phyloP scores from a whole-genome alignment of 2,888 invertebrate species.

The Lagria hirta region DNA sequence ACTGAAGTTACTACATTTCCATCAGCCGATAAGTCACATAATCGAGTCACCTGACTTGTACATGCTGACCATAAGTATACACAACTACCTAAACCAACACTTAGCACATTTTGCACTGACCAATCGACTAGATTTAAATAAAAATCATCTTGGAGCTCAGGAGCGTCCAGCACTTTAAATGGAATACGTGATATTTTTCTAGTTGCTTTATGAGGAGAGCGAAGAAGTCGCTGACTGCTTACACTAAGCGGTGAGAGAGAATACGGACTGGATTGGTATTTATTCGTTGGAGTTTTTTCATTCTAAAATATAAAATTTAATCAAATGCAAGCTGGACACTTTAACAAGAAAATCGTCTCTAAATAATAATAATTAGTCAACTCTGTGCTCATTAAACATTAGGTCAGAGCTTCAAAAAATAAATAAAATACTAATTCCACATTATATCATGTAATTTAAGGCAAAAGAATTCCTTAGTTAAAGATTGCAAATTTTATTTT shows the following conservation, averaged over 20 bases:
- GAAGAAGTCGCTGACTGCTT: conserved; percentile 89
- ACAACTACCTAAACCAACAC: conserved; percentile 95
- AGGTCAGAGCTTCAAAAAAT: conserved; percentile 2
- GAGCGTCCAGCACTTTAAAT: conserved; percentile 95
- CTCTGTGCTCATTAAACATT: conserved; percentile 3
- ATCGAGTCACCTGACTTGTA: conserved; percentile 94
- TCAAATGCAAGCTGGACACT: not conserved
- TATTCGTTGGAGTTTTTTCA: conserved; percentile 53
- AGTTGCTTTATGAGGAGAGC: conserved; percentile 96
- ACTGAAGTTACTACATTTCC: conserved; percentile 97
- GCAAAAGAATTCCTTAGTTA: no score
- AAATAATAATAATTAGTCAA: no score
- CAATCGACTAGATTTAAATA: conserved; percentile 98
- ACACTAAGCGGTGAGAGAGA: conserved; percentile 94
- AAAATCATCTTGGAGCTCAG: conserved; percentile 98
- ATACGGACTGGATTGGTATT: conserved; percentile 77
- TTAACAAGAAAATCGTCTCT: no score
- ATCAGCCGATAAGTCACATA: conserved; percentile 93
- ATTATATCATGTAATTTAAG: no score
- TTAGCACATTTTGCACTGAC: conserved; percentile 98
- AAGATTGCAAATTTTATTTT: no score
- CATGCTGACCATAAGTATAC: conserved; percentile 99
- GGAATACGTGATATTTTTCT: conserved; percentile 98
- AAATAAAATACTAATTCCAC: conserved; percentile 2
- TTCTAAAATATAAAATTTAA: conserved; percentile 10